Evolutionary conservation across 2,113 vertebrate species (phyloP), one percentile per base, ranked within the genome.

Genomic region (Microtus oregoni): DNA sequence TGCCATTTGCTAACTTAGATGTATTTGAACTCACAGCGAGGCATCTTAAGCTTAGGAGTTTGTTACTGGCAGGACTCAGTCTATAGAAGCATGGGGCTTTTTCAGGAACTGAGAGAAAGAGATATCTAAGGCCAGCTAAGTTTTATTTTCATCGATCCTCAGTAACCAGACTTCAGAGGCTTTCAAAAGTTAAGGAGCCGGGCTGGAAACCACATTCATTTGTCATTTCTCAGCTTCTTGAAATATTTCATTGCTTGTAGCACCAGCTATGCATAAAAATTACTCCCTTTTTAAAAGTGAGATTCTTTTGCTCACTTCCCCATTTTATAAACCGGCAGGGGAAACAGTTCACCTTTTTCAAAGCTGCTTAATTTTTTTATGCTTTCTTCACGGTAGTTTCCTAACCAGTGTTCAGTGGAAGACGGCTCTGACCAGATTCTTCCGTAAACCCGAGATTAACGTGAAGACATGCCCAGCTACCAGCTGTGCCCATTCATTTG

Each of bases 101-200:
- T 83, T 90, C 14, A 35, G 88, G 87, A 87, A 90, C n/a, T 9
- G 6, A 85, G 76, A 86, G 44, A 70, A 67, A 5, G 68, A 68
- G 55, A 12, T n/a, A 28, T 50, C n/a, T 63, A 55, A 44, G 44
- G 38, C 47, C 13, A n/a, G 41, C 7, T 26, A 38, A 52, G 11
- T 7, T 67, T 87, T 72, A 63, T 41, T 38, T 87, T 58, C 24
- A 9, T 91, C 8, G 58, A 0, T 86, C 41, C 79, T 41, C 11
- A 65, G 0, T 26, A 76, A 13, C 55, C 2, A 24, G 87, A 73
- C 61, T 91, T 91, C 63, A 52, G 10, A 87, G 75, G 70, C 50
- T 83, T 93, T 87, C 83, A 55, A 78, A 94, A 50, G 35, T 75
- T 86, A 67, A 79, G 75, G 47, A 92, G 24, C 86, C 50, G 61